Percentiles rank a stretch among this genome's conserved stretches.
Conservation (phyloP, 1,140 invertebrate species). For the Drosophila elegans region DNA sequence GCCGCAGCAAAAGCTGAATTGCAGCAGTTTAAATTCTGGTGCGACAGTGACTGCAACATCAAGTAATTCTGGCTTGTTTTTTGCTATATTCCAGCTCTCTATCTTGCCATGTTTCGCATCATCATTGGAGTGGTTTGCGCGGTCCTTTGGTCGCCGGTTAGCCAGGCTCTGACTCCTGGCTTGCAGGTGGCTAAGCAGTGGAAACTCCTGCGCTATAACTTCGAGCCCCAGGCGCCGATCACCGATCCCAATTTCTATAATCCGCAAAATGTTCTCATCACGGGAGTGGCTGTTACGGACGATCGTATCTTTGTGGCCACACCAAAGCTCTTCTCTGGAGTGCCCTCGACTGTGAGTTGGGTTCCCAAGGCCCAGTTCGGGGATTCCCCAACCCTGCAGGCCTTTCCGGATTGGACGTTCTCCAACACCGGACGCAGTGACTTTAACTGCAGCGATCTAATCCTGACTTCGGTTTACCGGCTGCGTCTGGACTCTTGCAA, state of each 20-base stretch:
- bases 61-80: slow-evolving; percentile 16
- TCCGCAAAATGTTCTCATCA: slow-evolving; percentile 90
- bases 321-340: slow-evolving; percentile 89
- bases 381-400: slow-evolving; percentile 89
- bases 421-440: slow-evolving; percentile 89
- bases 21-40: slow-evolving; percentile 20
- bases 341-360: slow-evolving; percentile 89
- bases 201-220: slow-evolving; percentile 89
- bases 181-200: slow-evolving; percentile 91
- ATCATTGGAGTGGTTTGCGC: slow-evolving; percentile 31
- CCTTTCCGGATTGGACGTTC: slow-evolving; percentile 93
- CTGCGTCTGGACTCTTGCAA: slow-evolving; percentile 90
- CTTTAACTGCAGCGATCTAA: slow-evolving; percentile 90
- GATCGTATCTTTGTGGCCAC: slow-evolving; percentile 90
- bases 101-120: slow-evolving; percentile 43
- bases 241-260: slow-evolving; percentile 87
- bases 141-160: slow-evolving; percentile 31
- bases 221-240: slow-evolving; percentile 86
- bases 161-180: slow-evolving; percentile 33
- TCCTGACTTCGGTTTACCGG: slow-evolving; percentile 91
- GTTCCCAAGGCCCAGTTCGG: slow-evolving; percentile 88
- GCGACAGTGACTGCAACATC: slow-evolving; percentile 8
- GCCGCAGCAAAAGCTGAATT: background rate
- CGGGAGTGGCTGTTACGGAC: slow-evolving; percentile 89
- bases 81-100: slow-evolving; percentile 20